phyloP scores from a whole-genome alignment of 1,140 invertebrate genomes.

The Periplaneta americana region DNA sequence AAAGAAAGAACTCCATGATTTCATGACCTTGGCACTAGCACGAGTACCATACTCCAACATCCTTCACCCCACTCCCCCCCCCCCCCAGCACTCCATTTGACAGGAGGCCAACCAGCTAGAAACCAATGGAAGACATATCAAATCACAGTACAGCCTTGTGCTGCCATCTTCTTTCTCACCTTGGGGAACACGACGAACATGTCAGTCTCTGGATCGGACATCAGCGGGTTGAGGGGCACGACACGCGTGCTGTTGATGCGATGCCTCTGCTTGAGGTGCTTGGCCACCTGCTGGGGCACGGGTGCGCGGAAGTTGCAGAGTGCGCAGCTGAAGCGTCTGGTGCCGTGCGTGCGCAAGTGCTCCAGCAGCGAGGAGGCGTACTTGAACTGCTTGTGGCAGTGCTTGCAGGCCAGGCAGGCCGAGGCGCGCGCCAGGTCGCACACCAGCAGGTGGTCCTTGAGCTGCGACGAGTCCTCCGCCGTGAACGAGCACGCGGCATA shows the following conservation, averaged over 20 bases:
- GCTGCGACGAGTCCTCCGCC: conserved; percentile 25
- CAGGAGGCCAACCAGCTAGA: no score
- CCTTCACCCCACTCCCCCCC: no score
- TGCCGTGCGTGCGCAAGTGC: conserved; percentile 43
- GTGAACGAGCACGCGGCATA: conserved; percentile 35
- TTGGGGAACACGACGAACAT: conserved; percentile 46
- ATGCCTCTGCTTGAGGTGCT: conserved; percentile 53
- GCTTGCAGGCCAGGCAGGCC: conserved; percentile 39
- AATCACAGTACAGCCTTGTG: no score
- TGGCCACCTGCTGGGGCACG: conserved; percentile 32
- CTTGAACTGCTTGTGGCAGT: conserved; percentile 37
- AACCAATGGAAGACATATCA: no score
- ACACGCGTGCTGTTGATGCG: conserved; percentile 37
- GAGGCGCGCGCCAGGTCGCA: conserved; percentile 32
- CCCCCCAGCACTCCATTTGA: no score
- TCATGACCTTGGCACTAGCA: no score
- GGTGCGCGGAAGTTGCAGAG: conserved; percentile 43
- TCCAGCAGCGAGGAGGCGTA: conserved; percentile 34
- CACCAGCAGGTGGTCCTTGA: conserved; percentile 43
- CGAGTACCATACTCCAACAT: no score
- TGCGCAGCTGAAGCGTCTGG: conserved; percentile 45
- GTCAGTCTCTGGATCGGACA: conserved; percentile 42
- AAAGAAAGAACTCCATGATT: no score
- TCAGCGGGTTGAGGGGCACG: conserved; percentile 44
- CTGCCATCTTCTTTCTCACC: conserved; percentile 23